phyloP scores from a whole-genome alignment of 1,140 invertebrate genomes.

The Plutomurus gul region DNA sequence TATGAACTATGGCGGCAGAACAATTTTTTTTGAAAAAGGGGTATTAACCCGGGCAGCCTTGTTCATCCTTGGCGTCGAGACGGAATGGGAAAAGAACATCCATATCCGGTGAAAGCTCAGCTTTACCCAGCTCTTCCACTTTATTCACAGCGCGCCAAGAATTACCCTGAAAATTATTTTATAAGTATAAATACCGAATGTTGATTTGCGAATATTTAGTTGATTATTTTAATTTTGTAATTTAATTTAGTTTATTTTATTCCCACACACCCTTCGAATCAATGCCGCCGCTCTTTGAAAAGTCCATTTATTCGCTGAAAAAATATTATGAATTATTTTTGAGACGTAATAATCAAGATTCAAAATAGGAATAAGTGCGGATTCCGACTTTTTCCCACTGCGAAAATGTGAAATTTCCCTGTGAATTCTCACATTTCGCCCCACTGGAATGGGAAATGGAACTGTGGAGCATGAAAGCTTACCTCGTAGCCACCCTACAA shows the following conservation, averaged over 20 bases:
- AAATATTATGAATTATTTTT: neutral
- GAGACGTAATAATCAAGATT: neutral
- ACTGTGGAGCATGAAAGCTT: neutral
- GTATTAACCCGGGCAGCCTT: constrained; percentile 2
- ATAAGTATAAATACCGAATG: neutral
- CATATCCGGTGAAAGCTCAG: neutral
- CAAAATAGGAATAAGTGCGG: too few relatives aligned
- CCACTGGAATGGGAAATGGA: neutral
- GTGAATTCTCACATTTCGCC: neutral
- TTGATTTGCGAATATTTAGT: neutral
- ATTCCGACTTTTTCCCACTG: too few relatives aligned
- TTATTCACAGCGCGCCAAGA: neutral
- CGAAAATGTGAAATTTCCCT: too few relatives aligned
- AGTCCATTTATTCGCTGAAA: constrained; percentile 1
- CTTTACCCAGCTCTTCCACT: neutral
- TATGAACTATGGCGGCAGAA: neutral
- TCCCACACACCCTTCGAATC: neutral
- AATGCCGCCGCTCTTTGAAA: neutral
- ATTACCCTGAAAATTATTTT: too few relatives aligned
- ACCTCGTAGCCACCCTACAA: neutral
- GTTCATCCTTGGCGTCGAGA: neutral
- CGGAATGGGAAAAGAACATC: neutral
- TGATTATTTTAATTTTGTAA: neutral
- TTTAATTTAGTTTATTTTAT: neutral
- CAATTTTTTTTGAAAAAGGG: too few relatives aligned